Evolutionary conservation across 2,888 invertebrate species (phyloP), one percentile per base, ranked within the genome.

Genomic region (Plagodis pulveraria): DNA sequence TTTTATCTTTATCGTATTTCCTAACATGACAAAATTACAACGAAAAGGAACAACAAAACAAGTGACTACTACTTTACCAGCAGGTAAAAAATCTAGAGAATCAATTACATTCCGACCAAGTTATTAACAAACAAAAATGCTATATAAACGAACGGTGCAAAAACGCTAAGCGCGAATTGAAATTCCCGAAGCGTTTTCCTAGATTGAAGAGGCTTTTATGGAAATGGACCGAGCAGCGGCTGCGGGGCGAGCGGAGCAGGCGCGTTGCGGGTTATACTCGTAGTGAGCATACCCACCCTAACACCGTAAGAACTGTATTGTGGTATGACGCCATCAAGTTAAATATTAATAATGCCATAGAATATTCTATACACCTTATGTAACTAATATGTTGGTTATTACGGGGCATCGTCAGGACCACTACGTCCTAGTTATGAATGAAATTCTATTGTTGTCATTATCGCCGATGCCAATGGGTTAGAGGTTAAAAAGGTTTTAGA

Each of bases 181-280:
- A 90, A 91, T 91, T 91, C 92, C 84, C 85, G 80, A 79, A 90
- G 80, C 90, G 90, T 89, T 91, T 87, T 86, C 84, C 81, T 87
- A 89, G 90, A 91, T 90, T 91, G 89, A 91, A 90, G 91, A 91
- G 91, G 89, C 91, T 92, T 92, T 92, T 91, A 92, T 92, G 91
- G 89, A 90, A 92, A 92, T 91, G 86, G 88, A 85, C 85, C 79
- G 78, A 76, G 10, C 6, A 7, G 40, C 40, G 40, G 22, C 22
- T 10, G 10, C 40, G 10, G 40, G 40, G 40, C 40, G 8, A 10
- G 85, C 84, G 76, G 79, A 22, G 22, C 22, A 22, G 22, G 22
- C 22, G 22, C 85, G 76, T 78, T 5, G 74, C 85, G 76, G 79
- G 74, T 83, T 86, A 87, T 89, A n/a, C n/a, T n/a, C n/a, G n/a